Percentiles rank a stretch among this genome's conserved stretches.
These are phyloP conservation scores for Eupithecia centaureata DNA, from an alignment of 2,888 invertebrate genomes.

Conservation along the genomic window DNA sequence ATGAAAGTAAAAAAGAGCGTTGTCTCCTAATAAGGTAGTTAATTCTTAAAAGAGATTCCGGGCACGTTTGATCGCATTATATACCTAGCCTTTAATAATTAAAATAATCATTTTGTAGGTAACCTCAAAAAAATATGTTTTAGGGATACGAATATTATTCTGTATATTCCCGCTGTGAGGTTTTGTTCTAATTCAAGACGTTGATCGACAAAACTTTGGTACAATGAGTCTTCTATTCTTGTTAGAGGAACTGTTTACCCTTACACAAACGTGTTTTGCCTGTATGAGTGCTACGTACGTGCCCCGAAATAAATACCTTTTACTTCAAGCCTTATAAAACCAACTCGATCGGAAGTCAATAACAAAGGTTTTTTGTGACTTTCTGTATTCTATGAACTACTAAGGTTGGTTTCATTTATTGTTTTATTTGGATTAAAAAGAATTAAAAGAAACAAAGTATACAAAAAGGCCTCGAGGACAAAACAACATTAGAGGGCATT, in stretches of 20 bases:
- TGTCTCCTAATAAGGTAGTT: too few relatives aligned
- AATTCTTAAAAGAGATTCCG: too few relatives aligned
- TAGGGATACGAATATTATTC: background rate
- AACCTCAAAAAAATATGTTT: background rate
- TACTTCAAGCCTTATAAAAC: slow-evolving; percentile 25
- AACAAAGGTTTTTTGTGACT: slow-evolving; percentile 25
- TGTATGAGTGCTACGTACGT: slow-evolving; percentile 37
- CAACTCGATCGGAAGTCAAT: slow-evolving; percentile 28
- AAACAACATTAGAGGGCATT: slow-evolving; percentile 55
- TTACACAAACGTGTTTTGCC: slow-evolving; percentile 41
- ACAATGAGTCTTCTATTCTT: slow-evolving; percentile 54
- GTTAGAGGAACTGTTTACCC: slow-evolving; percentile 51
- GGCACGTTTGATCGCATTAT: too few relatives aligned
- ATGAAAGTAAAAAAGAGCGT: too few relatives aligned
- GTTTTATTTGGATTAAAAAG: background rate
- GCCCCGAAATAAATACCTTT: slow-evolving; percentile 32
- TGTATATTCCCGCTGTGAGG: background rate
- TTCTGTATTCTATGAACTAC: background rate
- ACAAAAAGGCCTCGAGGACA: slow-evolving; percentile 37
- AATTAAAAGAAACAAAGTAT: background rate
- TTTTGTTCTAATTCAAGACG: background rate
- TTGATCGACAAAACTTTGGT: slow-evolving; percentile 34
- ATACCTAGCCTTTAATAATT: too few relatives aligned
- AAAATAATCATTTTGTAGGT: too few relatives aligned
- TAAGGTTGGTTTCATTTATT: background rate